Percentiles rank a stretch among this genome's conserved stretches.
Conservation (phyloP, 2,113 vertebrate genomes). For the Centropus unirufus region DNA sequence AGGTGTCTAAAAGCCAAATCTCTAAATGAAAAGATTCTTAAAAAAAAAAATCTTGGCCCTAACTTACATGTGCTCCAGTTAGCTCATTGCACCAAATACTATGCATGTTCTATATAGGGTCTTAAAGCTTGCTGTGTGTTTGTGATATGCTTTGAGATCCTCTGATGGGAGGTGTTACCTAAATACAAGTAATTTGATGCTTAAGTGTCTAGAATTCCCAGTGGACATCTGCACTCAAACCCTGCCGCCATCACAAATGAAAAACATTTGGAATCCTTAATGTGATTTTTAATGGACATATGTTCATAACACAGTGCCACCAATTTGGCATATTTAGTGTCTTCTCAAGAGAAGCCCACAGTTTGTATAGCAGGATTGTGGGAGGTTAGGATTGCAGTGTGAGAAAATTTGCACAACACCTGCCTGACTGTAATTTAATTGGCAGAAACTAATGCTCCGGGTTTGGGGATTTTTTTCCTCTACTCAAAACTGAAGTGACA, state of each 20-base stretch:
- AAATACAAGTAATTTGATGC: constrained; percentile 60
- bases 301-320: constrained; percentile 63
- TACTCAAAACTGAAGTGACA: background rate
- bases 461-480: constrained; percentile 2
- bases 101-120: background rate
- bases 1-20: background rate
- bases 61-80: constrained; percentile 43
- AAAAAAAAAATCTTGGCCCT: background rate
- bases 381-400: constrained; percentile 70
- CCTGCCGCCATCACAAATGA: constrained; percentile 59
- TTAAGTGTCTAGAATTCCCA: constrained; percentile 58
- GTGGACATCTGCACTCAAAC: constrained; percentile 59
- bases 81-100: constrained; percentile 30
- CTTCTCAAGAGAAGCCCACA: constrained; percentile 71
- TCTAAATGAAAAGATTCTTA: constrained; percentile 8
- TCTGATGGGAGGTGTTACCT: constrained; percentile 62
- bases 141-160: constrained; percentile 49
- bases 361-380: constrained; percentile 71
- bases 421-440: constrained; percentile 67
- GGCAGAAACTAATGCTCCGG: constrained; percentile 61
- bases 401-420: constrained; percentile 70
- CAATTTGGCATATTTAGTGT: constrained; percentile 70
- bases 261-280: constrained; percentile 72
- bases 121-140: constrained; percentile 25
- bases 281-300: constrained; percentile 70